Evolutionary conservation across 2,888 invertebrate genomes (phyloP).

Genomic region (Nezara viridula): DNA sequence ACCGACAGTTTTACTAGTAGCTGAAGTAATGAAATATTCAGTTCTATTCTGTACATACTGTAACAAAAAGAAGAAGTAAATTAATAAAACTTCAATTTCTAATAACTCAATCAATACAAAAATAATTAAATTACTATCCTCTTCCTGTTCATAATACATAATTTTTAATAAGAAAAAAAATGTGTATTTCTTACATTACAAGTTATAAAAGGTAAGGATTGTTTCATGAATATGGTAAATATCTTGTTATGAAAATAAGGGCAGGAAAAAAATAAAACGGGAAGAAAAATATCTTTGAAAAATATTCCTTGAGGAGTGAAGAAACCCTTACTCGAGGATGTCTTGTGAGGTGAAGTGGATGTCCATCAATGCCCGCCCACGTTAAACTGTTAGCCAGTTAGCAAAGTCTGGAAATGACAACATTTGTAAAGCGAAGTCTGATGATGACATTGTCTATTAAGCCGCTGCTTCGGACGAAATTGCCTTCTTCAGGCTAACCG

Average conservation of each 20-base stretch:
- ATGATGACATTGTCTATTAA: conserved; percentile 4
- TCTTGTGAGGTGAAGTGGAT: background rate
- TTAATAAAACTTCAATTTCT: too few species aligned
- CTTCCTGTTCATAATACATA: too few species aligned
- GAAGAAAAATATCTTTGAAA: background rate
- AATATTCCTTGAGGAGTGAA: background rate
- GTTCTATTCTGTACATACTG: too few species aligned
- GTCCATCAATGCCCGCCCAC: background rate
- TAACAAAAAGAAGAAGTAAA: too few species aligned
- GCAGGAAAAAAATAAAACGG: background rate
- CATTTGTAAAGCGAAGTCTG: background rate
- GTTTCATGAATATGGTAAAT: background rate
- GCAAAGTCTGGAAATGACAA: conserved; percentile 7
- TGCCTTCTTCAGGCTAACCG: conserved; percentile 36
- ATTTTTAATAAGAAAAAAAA: too few species aligned
- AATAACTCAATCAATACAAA: too few species aligned
- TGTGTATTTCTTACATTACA: too few species aligned
- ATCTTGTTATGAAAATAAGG: background rate
- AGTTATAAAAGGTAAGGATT: background rate
- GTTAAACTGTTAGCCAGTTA: conserved; percentile 35
- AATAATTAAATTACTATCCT: too few species aligned
- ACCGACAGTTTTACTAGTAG: too few species aligned
- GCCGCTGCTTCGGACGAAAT: background rate
- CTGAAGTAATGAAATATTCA: too few species aligned
- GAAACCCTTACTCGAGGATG: background rate